A percentile compares a stretch with the other conserved stretches of the same genome.
phyloP scores from a whole-genome alignment of 2,113 vertebrate species.

The Lophotis ruficrista region DNA sequence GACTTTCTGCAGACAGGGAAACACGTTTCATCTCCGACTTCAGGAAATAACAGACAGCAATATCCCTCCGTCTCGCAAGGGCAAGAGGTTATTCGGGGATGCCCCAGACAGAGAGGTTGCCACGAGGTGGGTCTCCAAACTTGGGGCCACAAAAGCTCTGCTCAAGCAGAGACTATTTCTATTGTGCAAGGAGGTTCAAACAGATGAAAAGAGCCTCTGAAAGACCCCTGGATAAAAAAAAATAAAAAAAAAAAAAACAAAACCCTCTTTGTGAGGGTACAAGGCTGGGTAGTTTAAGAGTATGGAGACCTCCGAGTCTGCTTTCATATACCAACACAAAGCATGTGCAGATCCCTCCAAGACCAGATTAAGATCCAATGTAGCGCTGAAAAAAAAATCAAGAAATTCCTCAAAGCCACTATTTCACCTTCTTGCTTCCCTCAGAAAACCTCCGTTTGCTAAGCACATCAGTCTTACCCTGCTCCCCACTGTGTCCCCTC shows the following conservation, averaged over 20 bases:
- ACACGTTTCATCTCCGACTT: rapidly evolving
- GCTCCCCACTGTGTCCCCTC: not conserved
- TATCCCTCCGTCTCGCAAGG: not conserved
- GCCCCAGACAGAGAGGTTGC: not conserved
- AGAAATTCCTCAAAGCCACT: not conserved
- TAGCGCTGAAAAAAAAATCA: not conserved
- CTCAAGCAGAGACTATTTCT: not conserved
- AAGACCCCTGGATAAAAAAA: not conserved
- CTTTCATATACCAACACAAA: not conserved
- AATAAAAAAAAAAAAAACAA: not conserved
- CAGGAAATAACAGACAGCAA: not conserved
- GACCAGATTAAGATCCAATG: not conserved
- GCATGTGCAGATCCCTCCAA: not conserved
- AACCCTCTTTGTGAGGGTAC: not conserved
- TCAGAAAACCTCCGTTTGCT: not conserved
- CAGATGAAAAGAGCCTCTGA: not conserved
- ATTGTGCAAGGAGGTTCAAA: not conserved
- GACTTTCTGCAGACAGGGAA: not conserved
- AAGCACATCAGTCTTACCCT: not conserved
- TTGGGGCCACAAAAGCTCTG: not conserved
- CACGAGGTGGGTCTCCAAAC: rapidly evolving
- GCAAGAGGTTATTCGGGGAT: not conserved
- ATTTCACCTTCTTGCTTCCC: not conserved
- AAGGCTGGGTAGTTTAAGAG: not conserved
- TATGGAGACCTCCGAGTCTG: not conserved